A percentile compares a stretch with the other conserved stretches of the same genome.
These are phyloP conservation scores for Acanthaster planci DNA, from an alignment of 35 echinoderm and acorn worm genomes.

Conservation along the genomic window DNA sequence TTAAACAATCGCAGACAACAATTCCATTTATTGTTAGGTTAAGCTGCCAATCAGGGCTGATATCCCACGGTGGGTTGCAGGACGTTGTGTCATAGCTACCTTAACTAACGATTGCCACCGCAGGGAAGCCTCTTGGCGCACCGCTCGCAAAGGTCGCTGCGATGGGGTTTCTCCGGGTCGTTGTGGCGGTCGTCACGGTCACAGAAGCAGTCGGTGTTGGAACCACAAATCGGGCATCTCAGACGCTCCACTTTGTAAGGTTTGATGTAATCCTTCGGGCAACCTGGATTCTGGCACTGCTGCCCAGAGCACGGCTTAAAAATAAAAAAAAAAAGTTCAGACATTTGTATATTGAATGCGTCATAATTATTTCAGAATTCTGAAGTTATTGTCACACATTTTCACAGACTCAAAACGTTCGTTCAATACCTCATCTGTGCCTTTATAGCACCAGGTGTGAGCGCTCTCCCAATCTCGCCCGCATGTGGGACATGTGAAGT, in stretches of 20 bases:
- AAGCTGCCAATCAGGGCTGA: too few species aligned
- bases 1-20: too few species aligned
- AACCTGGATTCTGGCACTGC: slow-evolving; percentile 17
- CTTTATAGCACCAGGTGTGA: neutral
- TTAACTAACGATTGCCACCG: neutral
- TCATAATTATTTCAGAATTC: too few species aligned
- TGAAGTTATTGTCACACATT: too few species aligned
- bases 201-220: neutral
- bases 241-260: slow-evolving; percentile 39
- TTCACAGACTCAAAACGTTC: neutral
- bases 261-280: neutral
- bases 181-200: neutral
- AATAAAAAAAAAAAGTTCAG: neutral
- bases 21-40: too few species aligned
- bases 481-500: slow-evolving; percentile 23
- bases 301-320: slow-evolving; percentile 22
- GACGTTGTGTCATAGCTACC: neutral
- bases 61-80: too few species aligned
- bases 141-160: slow-evolving; percentile 30
- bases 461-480: slow-evolving; percentile 29
- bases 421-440: neutral
- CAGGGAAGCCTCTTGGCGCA: neutral
- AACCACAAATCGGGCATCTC: neutral
- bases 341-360: neutral
- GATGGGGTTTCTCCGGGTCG: slow-evolving; percentile 27